These are phyloP conservation scores for Pristis pectinata DNA, from an alignment of 2,797 vertebrate species.

Conservation along the genomic window DNA sequence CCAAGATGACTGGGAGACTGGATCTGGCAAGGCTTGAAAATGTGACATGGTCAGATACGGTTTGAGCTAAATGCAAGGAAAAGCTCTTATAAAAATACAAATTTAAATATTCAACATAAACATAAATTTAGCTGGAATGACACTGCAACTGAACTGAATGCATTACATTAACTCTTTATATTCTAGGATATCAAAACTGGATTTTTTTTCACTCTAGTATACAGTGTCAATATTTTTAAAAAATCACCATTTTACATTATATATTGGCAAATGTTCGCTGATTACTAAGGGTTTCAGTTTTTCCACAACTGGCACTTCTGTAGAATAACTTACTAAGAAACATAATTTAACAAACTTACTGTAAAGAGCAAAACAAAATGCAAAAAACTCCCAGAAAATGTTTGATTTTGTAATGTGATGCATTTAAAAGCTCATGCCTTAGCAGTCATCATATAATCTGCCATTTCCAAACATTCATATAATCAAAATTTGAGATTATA, in stretches of 20 bases:
- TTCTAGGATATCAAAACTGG: neutral
- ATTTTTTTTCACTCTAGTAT: neutral
- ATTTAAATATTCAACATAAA: slow-evolving; percentile 1
- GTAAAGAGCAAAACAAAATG: neutral
- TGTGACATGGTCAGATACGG: neutral
- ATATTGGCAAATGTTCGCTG: neutral
- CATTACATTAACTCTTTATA: neutral
- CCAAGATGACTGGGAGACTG: neutral
- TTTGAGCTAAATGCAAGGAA: neutral
- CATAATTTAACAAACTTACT: neutral
- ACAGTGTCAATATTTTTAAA: neutral
- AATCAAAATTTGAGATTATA: neutral
- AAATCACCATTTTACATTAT: neutral
- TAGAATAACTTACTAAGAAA: neutral
- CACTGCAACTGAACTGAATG: neutral
- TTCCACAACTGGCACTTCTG: neutral
- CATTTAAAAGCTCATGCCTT: neutral
- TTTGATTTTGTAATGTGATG: neutral
- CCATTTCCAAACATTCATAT: neutral
- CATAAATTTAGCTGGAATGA: neutral
- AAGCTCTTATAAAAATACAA: neutral
- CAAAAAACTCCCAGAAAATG: neutral
- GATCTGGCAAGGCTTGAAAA: neutral
- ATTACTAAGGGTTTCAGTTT: neutral
- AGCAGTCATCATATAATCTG: neutral